Conservation (phyloP, 2,888 invertebrate species). For the Drosophila merina region DNA sequence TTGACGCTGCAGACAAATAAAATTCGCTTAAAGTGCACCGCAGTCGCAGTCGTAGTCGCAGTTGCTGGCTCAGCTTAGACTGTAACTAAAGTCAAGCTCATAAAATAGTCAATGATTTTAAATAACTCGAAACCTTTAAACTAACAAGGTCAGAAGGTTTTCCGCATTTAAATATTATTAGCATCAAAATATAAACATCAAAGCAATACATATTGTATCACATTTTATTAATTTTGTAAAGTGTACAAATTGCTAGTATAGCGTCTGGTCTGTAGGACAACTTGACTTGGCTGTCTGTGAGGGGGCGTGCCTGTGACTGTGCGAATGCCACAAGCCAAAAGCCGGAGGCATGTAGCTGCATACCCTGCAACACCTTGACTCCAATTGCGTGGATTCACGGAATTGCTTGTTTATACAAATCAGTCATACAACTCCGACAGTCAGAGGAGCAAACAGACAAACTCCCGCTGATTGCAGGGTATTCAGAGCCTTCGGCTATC, state of each 20-base stretch:
- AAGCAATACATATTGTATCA: too few relatives aligned
- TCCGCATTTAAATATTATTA: too few relatives aligned
- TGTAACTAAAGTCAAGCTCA: constrained; percentile 5
- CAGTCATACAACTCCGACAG: background rate
- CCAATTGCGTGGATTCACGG: background rate
- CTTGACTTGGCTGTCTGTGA: constrained; percentile 66
- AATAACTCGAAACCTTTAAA: background rate
- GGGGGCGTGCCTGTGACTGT: constrained; percentile 63
- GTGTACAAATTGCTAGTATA: constrained; percentile 29
- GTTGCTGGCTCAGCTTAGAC: constrained; percentile 28
- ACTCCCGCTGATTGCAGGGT: constrained; percentile 20
- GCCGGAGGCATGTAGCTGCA: constrained; percentile 31
- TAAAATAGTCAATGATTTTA: background rate
- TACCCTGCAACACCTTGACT: constrained; percentile 9
- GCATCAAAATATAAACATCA: too few relatives aligned
- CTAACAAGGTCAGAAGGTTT: background rate
- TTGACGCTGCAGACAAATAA: constrained; percentile 80
- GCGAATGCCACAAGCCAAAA: constrained; percentile 22
- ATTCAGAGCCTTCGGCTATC: constrained; percentile 28
- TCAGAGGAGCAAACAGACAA: background rate
- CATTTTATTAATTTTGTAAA: background rate
- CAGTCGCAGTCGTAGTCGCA: constrained; percentile 33
- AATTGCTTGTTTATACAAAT: constrained; percentile 3
- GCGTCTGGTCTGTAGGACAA: constrained; percentile 67
- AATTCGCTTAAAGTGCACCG: constrained; percentile 77